Evolutionary conservation across 2,888 invertebrate genomes (phyloP).

Genomic region (Euclidia mi): DNA sequence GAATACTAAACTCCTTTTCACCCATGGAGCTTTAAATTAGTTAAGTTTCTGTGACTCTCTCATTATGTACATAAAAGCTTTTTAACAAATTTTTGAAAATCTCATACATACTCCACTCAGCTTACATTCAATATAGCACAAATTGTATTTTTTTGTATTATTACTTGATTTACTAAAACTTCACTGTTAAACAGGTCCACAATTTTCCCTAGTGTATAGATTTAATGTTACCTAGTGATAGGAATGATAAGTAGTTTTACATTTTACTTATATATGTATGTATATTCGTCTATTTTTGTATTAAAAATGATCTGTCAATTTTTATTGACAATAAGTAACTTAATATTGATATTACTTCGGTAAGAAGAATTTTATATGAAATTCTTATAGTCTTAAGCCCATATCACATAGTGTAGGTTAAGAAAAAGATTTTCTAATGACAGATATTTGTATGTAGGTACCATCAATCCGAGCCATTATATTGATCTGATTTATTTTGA

Average conservation of each 20-base stretch:
- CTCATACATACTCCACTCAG: slow-evolving; percentile 3
- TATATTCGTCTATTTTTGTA: slow-evolving; percentile 47
- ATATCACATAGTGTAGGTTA: slow-evolving; percentile 61
- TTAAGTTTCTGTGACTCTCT: slow-evolving; percentile 9
- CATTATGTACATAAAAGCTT: slow-evolving; percentile 4
- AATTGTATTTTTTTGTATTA: slow-evolving; percentile 8
- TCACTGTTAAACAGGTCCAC: slow-evolving; percentile 31
- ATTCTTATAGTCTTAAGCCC: slow-evolving; percentile 49
- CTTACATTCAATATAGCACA: slow-evolving; percentile 32
- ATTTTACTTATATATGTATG: slow-evolving; percentile 24
- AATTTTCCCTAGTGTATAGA: slow-evolving; percentile 26
- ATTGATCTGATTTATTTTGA: slow-evolving; percentile 56
- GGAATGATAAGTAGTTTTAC: slow-evolving; percentile 20
- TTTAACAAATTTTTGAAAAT: slow-evolving; percentile 25
- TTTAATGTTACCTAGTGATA: slow-evolving; percentile 17
- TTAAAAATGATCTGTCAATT: slow-evolving; percentile 51
- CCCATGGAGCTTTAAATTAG: slow-evolving; percentile 3
- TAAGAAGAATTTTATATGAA: slow-evolving; percentile 37
- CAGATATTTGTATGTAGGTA: slow-evolving; percentile 49
- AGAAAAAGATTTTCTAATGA: slow-evolving; percentile 46
- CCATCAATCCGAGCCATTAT: slow-evolving; percentile 87
- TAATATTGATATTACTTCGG: slow-evolving; percentile 50
- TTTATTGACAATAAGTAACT: slow-evolving; percentile 76
- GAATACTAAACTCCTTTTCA: no score
- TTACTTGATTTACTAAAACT: slow-evolving; percentile 10